Base-by-base conservation (phyloP, 1,140 invertebrate species). In the Drosophila eugracilis region DNA sequence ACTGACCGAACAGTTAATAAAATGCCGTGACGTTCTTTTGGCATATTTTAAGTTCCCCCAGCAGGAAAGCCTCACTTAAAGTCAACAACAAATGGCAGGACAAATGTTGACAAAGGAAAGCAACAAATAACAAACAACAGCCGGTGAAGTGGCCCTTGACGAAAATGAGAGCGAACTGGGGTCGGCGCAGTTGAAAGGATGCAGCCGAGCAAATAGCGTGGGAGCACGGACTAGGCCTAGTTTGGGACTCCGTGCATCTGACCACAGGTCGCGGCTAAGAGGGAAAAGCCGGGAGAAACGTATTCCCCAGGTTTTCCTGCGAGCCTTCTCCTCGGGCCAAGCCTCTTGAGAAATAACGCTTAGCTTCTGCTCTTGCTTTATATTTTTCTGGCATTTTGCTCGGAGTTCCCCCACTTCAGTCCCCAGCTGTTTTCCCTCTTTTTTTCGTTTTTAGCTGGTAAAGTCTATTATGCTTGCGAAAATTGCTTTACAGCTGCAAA, bases 401-500 rank as follows among this genome's bases (percentile, higher is more conserved):
- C n/a, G 53, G 47, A 71, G 52, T 48, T 71, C 21, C 26, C 30
- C 53, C 55, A 47, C 65, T 50, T 66, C 50, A 42, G 47, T 30
- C 36, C 15, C 50, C 0, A 55, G 49, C 36, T 55, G 21, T 65
- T 75, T 71, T 59, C 19, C 30, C 17, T 6, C 19, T 59, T 32
- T 47, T 34, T 36, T 60, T n/a, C n/a, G 47, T 63, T 62, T 85
- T 78, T 62, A 67, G 47, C 73, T 53, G 78, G 75, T 54, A 78
- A 79, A 81, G 83, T 85, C 81, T 86, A 85, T 85, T 85, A 85
- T 85, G 74, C 77, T 81, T 77, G 75, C 74, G 77, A 85, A 85
- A 85, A 85, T 85, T 85, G 81, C 81, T 85, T 86, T 85, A 86
- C 81, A 80, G 80, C 63, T 73, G 79, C 72, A 72, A 85, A 85